Evolutionary conservation across 1,140 invertebrate species (phyloP).

Genomic region (Lepidurus packardi): DNA sequence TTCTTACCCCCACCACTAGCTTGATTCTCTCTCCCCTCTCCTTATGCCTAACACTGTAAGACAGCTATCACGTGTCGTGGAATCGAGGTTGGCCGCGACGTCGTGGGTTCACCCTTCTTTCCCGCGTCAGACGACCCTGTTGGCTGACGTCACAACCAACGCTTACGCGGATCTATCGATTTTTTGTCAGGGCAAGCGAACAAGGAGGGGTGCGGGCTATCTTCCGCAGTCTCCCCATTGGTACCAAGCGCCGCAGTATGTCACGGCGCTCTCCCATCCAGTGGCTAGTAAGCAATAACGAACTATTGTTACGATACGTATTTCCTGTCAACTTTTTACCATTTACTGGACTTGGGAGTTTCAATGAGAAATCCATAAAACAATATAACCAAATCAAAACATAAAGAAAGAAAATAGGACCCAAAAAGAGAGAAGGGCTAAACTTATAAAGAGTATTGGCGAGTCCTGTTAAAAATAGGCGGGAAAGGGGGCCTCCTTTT

Average conservation of each 20-base stretch:
- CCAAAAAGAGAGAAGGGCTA: too few species aligned
- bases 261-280: background rate
- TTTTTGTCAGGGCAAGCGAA: background rate
- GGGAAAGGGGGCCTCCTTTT: background rate
- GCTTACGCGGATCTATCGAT: background rate
- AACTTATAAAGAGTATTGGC: too few species aligned
- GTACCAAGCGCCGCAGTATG: constrained; percentile 8
- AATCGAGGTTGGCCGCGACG: background rate
- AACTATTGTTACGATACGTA: background rate
- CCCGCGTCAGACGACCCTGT: background rate
- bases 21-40: background rate
- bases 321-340: background rate
- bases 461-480: background rate
- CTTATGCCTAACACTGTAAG: background rate
- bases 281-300: background rate
- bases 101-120: background rate
- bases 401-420: too few species aligned
- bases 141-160: background rate
- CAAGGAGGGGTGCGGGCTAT: background rate
- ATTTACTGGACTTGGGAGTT: too few species aligned
- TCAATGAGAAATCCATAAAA: too few species aligned
- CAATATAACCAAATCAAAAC: too few species aligned
- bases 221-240: background rate
- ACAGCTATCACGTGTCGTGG: background rate
- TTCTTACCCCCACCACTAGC: background rate